Conservation (phyloP, 2,797 vertebrate genomes). For the Triplophysa bombifrons region DNA sequence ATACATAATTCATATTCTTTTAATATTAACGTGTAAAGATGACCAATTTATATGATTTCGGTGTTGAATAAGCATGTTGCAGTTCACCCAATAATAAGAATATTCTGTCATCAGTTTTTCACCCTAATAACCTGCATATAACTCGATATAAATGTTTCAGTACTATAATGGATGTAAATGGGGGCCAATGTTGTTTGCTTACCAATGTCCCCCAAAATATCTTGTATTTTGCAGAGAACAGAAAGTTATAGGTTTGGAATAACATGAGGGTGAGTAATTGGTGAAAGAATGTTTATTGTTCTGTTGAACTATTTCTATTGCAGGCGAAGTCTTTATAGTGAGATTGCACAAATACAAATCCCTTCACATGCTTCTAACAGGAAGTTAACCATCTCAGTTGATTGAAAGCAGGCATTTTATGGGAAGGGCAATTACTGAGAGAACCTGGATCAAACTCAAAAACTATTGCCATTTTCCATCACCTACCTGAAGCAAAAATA, state of each 20-base stretch:
- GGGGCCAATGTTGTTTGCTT: too few relatives aligned
- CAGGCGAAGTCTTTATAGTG: neutral
- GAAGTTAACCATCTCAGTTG: slow-evolving; percentile 57
- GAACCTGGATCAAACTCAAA: slow-evolving; percentile 86
- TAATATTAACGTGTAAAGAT: neutral
- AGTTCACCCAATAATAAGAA: too few relatives aligned
- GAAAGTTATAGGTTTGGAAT: too few relatives aligned
- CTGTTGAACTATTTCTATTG: neutral
- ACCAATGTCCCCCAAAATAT: too few relatives aligned
- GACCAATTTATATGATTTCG: neutral
- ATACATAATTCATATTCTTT: neutral
- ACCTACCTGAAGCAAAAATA: slow-evolving; percentile 88
- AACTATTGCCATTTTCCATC: slow-evolving; percentile 85
- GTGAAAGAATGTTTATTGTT: too few relatives aligned
- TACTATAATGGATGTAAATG: too few relatives aligned
- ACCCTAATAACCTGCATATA: too few relatives aligned
- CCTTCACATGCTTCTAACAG: neutral
- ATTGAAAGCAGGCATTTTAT: slow-evolving; percentile 90
- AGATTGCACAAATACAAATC: neutral
- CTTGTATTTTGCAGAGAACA: too few relatives aligned
- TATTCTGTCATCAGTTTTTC: too few relatives aligned
- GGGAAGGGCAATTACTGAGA: slow-evolving; percentile 92
- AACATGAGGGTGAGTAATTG: too few relatives aligned
- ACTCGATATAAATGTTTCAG: too few relatives aligned
- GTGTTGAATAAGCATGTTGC: neutral